These are phyloP conservation scores for Chlamydotis undulata DNA, from an alignment of 2,113 vertebrate species.

Conservation along the genomic window DNA sequence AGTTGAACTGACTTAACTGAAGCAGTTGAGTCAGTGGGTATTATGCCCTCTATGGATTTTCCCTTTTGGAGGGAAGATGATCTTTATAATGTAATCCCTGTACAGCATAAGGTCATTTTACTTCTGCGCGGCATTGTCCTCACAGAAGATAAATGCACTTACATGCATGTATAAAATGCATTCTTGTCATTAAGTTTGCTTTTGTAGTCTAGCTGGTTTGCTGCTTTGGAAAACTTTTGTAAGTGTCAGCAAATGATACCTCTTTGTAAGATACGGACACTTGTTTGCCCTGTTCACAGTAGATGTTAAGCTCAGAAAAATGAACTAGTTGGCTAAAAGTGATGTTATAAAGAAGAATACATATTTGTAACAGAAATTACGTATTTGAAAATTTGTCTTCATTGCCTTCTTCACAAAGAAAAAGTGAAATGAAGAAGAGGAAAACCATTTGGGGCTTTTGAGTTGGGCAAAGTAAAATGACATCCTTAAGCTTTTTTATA, in stretches of 20 bases:
- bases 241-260: background rate
- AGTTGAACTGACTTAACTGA: background rate
- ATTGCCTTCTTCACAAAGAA: background rate
- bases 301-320: background rate
- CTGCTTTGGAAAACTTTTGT: background rate
- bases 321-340: background rate
- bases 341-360: background rate
- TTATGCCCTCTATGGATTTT: background rate
- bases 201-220: background rate
- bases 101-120: background rate
- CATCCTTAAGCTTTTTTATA: background rate
- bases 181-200: background rate
- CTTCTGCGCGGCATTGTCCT: background rate
- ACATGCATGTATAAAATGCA: rapidly evolving
- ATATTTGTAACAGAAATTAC: background rate
- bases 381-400: background rate
- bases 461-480: background rate
- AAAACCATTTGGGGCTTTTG: background rate
- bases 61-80: background rate
- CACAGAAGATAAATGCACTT: background rate
- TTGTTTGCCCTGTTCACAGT: background rate
- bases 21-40: background rate
- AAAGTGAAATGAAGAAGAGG: background rate
- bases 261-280: background rate
- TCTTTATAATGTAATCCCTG: background rate